Evolutionary conservation across 2,888 invertebrate genomes (phyloP), one percentile per base, ranked within the genome.

Genomic region (Myopa testacea): DNA sequence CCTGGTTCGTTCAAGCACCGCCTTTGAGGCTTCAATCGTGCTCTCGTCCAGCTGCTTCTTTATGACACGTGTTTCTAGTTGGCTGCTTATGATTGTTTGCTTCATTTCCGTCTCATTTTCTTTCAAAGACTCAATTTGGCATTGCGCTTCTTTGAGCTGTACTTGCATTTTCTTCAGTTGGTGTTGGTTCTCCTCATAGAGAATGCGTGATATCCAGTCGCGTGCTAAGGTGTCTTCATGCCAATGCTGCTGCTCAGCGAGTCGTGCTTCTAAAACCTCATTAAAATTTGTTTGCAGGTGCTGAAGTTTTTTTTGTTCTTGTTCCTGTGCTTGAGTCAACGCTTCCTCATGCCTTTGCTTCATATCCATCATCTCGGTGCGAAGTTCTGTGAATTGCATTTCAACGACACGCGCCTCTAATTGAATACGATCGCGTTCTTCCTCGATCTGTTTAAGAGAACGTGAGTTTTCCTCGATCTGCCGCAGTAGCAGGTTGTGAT

Each of bases 11-110:
- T 95, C 95, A 58, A 94, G 89, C 0, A 94, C 92, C 0, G 93
- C 92, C 85, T 94, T 93, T 0, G 95, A 95, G 34, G 93, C 93
- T 80, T 93, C 92, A n/a, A 95, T 90, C 0, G 93, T 93, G 0
- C 93, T 92, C 80, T 93, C 92, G 84, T 95, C 94, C 16, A 95
- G 90, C 75, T 94, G 93, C 78, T 92, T 92, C 76, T 92, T 91
- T n/a, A 94, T 86, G 0, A 90, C 88, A 26, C 92, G 91, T 77
- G 93, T 91, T 19, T 90, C 91, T 77, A 92, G 86, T 81, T 91
- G 89, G 55, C 84, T 87, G 26, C 88, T 87, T 4, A 88, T 83
- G 0, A 89, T 82, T 1, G 87, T 84, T 75, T 86, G 85, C 78
- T 87, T 88, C 8, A 90, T 86, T 63, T 90, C 90, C 72, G 86